Conservation (phyloP, 92 coral and sea anemone species). For the Galaxea fascicularis region DNA sequence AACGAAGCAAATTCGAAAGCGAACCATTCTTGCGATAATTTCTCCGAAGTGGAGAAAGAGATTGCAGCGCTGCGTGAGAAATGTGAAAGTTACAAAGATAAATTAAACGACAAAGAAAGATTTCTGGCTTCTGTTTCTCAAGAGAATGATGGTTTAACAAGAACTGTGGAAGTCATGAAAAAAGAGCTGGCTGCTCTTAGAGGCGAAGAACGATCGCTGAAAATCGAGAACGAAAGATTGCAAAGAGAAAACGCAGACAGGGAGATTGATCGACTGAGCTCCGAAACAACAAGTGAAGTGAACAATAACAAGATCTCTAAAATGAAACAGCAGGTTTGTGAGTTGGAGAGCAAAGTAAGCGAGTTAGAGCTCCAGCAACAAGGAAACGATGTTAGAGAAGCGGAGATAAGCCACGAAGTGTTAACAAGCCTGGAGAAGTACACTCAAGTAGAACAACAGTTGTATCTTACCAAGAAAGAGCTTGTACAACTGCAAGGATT, state of each 20-base stretch:
- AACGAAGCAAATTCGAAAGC: constrained; percentile 64
- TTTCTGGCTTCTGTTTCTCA: constrained; percentile 65
- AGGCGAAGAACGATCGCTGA: constrained; percentile 80
- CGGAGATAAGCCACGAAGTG: constrained; percentile 71
- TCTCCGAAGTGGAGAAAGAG: constrained; percentile 67
- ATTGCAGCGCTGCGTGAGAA: constrained; percentile 69
- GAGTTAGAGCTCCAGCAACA: constrained; percentile 63
- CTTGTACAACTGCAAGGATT: constrained; percentile 78
- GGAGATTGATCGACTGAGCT: constrained; percentile 83
- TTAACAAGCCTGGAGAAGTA: constrained; percentile 76
- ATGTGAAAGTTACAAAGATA: constrained; percentile 74
- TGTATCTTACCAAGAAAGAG: constrained; percentile 77
- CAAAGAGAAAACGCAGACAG: constrained; percentile 82
- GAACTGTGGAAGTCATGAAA: constrained; percentile 68
- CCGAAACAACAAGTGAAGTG: constrained; percentile 69
- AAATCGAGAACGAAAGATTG: constrained; percentile 80
- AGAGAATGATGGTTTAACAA: constrained; percentile 58
- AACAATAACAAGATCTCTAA: constrained; percentile 55
- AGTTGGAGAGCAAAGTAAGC: constrained; percentile 58
- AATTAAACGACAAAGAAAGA: constrained; percentile 81
- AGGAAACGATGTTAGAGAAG: constrained; percentile 67
- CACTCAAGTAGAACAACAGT: constrained; percentile 80
- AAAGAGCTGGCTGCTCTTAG: constrained; percentile 69
- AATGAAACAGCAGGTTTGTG: constrained; percentile 60
- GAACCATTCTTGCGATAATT: constrained; percentile 42